Evolutionary conservation across 2,888 invertebrate genomes (phyloP), one percentile per base, ranked within the genome.

Genomic region (Cephus pulcher): DNA sequence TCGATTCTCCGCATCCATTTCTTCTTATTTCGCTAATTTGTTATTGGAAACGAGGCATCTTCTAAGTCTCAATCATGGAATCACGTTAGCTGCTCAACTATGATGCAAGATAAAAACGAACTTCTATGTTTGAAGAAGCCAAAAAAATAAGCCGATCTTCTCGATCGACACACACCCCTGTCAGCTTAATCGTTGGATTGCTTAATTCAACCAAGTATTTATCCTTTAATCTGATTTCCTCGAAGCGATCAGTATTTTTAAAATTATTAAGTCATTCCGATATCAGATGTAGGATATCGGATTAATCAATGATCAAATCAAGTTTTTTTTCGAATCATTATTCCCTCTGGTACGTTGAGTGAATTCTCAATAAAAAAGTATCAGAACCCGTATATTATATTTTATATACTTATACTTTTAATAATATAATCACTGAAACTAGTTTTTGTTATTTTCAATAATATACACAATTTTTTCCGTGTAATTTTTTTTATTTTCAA

Each of bases 1-100:
- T 90, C 98, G 95, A 92, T 98, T 97, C 93, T 98, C 98, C 85
- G 97, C 96, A 94, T 97, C 97, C 96, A 96, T 96, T 82, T 82
- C 89, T 75, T 80, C 69, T 23, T 56, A 2, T 15, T 56, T 23
- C 23, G 15, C 23, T 23, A 23, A 23, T 23, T 56, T 56, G 6
- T 9, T 23, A 23, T 56, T 56, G 23, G 56, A 23, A 56, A 23
- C 23, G 15, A 23, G 2, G 56, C 56, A 56, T 23, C 23, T 56
- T 56, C 15, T 23, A 23, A 56, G 56, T 56, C 56, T 56, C 56
- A 56, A 23, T 56, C 9, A 9, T 56, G 23, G 9, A 9, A 23
- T 6, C 23, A 56, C 56, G 23, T 23, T 56, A 23, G 23, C 2
- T 56, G 23, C 56, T 56, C 23, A 56, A 56, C 9, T 56, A 56